Percentiles rank a stretch among this genome's conserved stretches.
Conservation (phyloP, 2,888 invertebrate genomes). For the Pachliopta kotzebuea region DNA sequence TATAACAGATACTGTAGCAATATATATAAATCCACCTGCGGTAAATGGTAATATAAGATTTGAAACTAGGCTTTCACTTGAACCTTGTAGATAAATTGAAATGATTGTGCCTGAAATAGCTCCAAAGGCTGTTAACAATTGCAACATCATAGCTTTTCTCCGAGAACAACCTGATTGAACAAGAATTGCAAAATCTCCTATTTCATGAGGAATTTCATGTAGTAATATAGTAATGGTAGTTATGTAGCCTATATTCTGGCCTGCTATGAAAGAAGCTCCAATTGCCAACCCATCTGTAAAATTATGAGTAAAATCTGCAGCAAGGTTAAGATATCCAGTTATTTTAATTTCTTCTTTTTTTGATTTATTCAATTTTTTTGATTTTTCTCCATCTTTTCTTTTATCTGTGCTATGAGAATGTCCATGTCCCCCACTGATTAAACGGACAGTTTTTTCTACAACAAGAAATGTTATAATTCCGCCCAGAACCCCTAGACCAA, state of each 20-base stretch:
- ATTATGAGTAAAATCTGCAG: conserved; percentile 99
- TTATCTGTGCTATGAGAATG: conserved; percentile 84
- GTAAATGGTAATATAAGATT: conserved; percentile 98
- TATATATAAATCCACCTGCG: conserved; percentile 99
- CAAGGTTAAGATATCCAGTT: conserved; percentile 95
- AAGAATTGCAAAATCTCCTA: conserved; percentile 99
- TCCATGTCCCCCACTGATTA: conserved; percentile 90
- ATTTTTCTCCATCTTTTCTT: conserved; percentile 65
- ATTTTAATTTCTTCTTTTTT: conserved; percentile 73
- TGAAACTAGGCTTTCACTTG: conserved; percentile 84
- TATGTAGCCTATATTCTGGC: conserved; percentile 90
- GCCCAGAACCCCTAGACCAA: conserved; percentile 96
- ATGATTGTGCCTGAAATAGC: conserved; percentile 96
- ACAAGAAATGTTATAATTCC: conserved; percentile 96
- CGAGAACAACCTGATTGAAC: conserved; percentile 97
- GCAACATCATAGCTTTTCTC: conserved; percentile 96
- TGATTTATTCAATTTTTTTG: conserved; percentile 59
- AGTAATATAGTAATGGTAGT: conserved; percentile 97
- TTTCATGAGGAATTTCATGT: conserved; percentile 99
- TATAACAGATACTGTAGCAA: conserved; percentile 99
- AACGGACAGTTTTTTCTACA: conserved; percentile 95
- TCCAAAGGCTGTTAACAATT: conserved; percentile 96
- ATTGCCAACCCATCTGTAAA: conserved; percentile 99
- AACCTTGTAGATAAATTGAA: conserved; percentile 91
- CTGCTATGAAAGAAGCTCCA: conserved; percentile 97